Conservation (phyloP, 2,797 vertebrate species). For the Glossophaga mutica region DNA sequence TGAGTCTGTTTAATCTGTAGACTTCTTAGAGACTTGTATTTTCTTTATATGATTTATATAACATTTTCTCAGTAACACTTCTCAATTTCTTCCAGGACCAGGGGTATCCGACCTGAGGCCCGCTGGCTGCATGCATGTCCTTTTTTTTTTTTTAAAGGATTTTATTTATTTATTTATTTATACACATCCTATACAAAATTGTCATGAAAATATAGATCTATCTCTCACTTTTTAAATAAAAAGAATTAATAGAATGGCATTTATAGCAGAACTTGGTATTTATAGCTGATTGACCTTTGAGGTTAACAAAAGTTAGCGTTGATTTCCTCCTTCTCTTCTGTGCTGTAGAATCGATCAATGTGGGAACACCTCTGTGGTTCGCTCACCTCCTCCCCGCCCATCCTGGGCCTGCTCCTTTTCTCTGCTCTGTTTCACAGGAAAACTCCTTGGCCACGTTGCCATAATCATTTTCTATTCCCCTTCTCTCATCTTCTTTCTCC, state of each 20-base stretch:
- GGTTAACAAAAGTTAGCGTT: background rate
- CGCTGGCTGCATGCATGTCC: too few relatives aligned
- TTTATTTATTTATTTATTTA: too few relatives aligned
- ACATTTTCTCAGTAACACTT: background rate
- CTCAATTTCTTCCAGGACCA: background rate
- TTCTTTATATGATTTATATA: background rate
- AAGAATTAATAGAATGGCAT: background rate
- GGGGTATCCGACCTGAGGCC: too few relatives aligned
- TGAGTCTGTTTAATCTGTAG: background rate
- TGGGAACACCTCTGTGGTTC: background rate
- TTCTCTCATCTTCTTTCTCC: background rate
- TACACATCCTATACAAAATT: background rate
- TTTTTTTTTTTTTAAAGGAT: too few relatives aligned
- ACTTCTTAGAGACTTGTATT: background rate
- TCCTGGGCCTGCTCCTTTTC: background rate
- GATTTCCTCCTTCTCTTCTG: background rate
- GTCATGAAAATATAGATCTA: background rate
- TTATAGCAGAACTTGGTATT: background rate
- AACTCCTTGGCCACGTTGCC: background rate
- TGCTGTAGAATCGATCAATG: background rate
- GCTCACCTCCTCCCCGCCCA: fast-evolving
- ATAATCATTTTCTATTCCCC: background rate
- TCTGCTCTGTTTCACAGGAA: background rate
- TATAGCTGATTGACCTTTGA: background rate
- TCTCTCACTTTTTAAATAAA: background rate